A percentile compares a stretch with the other conserved stretches of the same genome.
These are phyloP conservation scores for Euschistus heros DNA, from an alignment of 1,140 invertebrate species.

Conservation along the genomic window DNA sequence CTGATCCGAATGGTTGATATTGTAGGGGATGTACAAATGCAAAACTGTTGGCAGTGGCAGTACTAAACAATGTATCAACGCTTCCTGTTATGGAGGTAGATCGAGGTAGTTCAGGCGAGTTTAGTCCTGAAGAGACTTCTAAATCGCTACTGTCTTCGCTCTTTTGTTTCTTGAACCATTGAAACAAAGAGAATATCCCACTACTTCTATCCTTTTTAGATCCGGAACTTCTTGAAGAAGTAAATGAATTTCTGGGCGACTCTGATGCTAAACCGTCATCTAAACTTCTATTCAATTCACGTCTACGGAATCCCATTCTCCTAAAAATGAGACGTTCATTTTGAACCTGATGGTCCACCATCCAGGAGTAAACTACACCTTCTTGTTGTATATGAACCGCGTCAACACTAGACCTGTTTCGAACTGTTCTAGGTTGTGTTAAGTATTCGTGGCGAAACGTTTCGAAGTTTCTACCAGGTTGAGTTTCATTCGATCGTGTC, in stretches of 20 bases:
- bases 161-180: conserved; percentile 38
- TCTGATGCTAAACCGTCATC: neutral
- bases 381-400: neutral
- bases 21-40: conserved; percentile 47
- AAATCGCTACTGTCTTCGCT: conserved; percentile 27
- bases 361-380: conserved; percentile 1
- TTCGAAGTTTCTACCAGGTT: conserved; percentile 1
- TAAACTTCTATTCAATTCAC: neutral
- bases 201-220: conserved; percentile 26
- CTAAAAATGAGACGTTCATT: conserved; percentile 7
- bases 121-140: conserved; percentile 18
- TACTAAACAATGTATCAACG: conserved; percentile 49
- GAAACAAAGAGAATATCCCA: conserved; percentile 40
- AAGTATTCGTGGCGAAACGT: neutral
- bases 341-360: neutral
- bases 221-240: conserved; percentile 19
- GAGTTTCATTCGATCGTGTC: neutral
- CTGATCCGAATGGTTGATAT: conserved; percentile 38
- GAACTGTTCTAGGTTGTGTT: neutral
- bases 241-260: neutral
- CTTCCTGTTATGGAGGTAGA: conserved; percentile 41
- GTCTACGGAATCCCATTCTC: neutral
- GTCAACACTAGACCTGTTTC: neutral
- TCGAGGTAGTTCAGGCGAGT: conserved; percentile 26
- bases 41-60: conserved; percentile 58